These are phyloP conservation scores for Poeciliopsis retropinna DNA, from an alignment of 2,113 vertebrate species.

Conservation along the genomic window DNA sequence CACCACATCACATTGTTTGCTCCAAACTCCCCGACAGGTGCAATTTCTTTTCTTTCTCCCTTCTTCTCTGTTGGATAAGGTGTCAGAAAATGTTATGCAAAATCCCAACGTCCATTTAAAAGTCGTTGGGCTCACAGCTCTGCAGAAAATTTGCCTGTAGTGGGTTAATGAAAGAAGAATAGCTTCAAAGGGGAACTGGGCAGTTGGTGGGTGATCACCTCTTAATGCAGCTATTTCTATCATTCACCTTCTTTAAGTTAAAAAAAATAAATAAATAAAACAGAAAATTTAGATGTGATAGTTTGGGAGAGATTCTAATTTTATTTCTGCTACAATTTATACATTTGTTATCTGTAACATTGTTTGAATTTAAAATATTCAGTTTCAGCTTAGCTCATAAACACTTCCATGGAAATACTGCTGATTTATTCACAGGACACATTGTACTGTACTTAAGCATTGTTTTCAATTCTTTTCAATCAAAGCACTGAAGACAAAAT, in stretches of 20 bases:
- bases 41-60: not conserved
- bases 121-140: conserved; percentile 9
- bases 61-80: conserved; percentile 6
- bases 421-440: conserved; percentile 6
- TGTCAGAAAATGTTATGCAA: conserved; percentile 23
- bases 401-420: conserved; percentile 12
- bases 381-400: not conserved
- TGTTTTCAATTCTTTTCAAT: not conserved
- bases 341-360: not conserved
- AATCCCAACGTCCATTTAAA: conserved; percentile 35
- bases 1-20: conserved; percentile 1
- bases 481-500: not conserved
- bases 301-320: conserved; percentile 20
- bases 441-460: not conserved
- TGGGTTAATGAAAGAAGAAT: conserved; percentile 47
- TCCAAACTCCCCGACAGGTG: conserved; percentile 9
- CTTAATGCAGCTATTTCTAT: conserved; percentile 45
- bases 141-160: conserved; percentile 43
- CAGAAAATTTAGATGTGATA: conserved; percentile 30
- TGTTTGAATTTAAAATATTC: conserved; percentile 3
- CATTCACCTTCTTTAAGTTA: conserved; percentile 29
- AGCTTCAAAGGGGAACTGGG: conserved; percentile 42
- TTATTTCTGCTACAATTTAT: conserved; percentile 5
- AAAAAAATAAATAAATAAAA: conserved; percentile 9
- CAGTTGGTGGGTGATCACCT: conserved; percentile 1